Conservation (phyloP, 2,888 invertebrate genomes). For the Sphaerophoria rueppellii region DNA sequence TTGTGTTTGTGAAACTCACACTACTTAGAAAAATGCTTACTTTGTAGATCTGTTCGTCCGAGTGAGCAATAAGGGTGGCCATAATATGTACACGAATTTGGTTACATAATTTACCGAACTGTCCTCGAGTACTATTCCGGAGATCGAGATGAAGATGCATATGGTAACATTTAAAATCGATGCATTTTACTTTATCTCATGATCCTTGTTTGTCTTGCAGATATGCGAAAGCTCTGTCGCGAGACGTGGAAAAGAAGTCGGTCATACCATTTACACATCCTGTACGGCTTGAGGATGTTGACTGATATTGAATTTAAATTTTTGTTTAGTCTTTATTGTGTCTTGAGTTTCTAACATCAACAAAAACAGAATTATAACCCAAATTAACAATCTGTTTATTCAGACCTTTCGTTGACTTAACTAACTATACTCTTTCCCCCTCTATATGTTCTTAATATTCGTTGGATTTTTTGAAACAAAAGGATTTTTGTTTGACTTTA, state of each 20-base stretch:
- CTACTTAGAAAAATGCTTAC: too few species aligned
- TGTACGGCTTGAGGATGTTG: constrained; percentile 97
- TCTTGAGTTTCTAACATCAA: constrained; percentile 30
- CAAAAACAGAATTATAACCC: background rate
- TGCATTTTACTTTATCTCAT: background rate
- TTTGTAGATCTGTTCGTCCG: constrained; percentile 99
- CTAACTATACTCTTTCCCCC: constrained; percentile 34
- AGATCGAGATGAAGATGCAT: constrained; percentile 99
- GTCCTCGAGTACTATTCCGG: constrained; percentile 99
- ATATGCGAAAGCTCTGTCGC: constrained; percentile 99
- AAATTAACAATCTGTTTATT: constrained; percentile 34
- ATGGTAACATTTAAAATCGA: constrained; percentile 85
- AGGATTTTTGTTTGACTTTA: constrained; percentile 26
- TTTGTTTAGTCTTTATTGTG: constrained; percentile 35
- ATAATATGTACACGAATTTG: constrained; percentile 97
- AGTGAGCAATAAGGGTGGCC: constrained; percentile 97
- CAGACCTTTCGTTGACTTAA: constrained; percentile 9
- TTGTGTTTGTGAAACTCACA: too few species aligned
- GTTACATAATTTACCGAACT: constrained; percentile 97
- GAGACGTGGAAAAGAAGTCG: constrained; percentile 95
- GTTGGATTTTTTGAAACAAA: constrained; percentile 40
- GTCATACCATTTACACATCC: constrained; percentile 96
- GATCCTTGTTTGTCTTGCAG: constrained; percentile 84
- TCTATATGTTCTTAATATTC: constrained; percentile 50
- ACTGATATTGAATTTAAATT: constrained; percentile 82